phyloP scores from a whole-genome alignment of 2,888 invertebrate species.

The Orthosia gracilis region DNA sequence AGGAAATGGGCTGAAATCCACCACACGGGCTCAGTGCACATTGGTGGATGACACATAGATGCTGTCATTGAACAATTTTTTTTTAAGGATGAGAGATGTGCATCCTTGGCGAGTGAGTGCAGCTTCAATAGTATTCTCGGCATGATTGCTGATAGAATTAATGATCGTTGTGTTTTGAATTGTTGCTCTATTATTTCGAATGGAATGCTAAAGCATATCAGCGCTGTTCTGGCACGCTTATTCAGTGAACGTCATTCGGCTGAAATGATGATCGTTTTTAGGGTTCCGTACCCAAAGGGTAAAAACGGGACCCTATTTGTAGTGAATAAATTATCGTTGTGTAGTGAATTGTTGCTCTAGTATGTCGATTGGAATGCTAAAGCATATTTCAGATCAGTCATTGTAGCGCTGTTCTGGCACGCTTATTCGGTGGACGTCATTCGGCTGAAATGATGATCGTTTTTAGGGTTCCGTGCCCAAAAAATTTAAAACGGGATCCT shows the following conservation, averaged over 20 bases:
- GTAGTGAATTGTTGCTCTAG: not conserved
- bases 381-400: not conserved
- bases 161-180: not conserved
- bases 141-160: not conserved
- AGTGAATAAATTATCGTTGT: not conserved
- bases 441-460: too few relatives aligned
- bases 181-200: not conserved
- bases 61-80: too few relatives aligned
- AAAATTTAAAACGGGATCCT: too few relatives aligned
- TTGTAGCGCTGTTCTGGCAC: too few relatives aligned
- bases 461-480: too few relatives aligned
- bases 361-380: not conserved
- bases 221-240: not conserved
- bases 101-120: not conserved
- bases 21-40: too few relatives aligned
- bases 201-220: not conserved
- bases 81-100: not conserved
- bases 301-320: too few relatives aligned
- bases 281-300: too few relatives aligned
- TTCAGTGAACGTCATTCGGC: not conserved
- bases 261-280: not conserved
- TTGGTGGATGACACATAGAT: too few relatives aligned
- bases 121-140: not conserved
- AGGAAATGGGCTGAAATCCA: too few relatives aligned
- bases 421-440: too few relatives aligned